Conservation (phyloP, 2,797 vertebrate genomes). For the Glyptemys insculpta region DNA sequence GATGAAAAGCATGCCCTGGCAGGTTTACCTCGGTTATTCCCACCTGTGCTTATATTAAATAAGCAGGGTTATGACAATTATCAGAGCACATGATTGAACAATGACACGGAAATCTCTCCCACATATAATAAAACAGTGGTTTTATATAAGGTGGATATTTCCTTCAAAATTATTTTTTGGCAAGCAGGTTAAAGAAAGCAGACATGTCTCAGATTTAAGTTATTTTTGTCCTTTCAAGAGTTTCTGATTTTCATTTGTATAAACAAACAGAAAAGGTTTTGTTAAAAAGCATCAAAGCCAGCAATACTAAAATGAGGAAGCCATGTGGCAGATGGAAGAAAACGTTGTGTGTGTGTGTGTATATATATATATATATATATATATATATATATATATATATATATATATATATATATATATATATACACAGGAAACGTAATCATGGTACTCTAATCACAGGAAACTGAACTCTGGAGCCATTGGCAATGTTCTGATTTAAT, state of each 20-base stretch:
- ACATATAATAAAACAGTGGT: not conserved
- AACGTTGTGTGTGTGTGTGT: accelerated
- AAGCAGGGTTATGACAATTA: not conserved
- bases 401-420: too few species aligned
- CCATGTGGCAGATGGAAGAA: not conserved
- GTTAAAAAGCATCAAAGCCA: not conserved
- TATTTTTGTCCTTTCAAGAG: not conserved
- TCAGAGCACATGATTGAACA: not conserved
- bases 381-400: too few species aligned
- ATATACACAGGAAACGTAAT: accelerated
- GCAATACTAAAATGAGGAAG: not conserved
- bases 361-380: too few species aligned
- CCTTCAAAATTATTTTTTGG: not conserved
- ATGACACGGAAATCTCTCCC: not conserved
- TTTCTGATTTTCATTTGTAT: not conserved
- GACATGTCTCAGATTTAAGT: not conserved
- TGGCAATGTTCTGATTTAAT: not conserved
- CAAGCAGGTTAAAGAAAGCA: not conserved
- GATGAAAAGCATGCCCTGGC: not conserved
- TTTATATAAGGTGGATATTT: not conserved
- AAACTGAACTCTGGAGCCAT: not conserved
- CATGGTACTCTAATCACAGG: not conserved
- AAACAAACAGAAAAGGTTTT: not conserved
- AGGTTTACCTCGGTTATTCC: not conserved
- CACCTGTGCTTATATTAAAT: not conserved